These are phyloP conservation scores for Columba livia DNA, from an alignment of 2,113 vertebrate species.

Conservation along the genomic window DNA sequence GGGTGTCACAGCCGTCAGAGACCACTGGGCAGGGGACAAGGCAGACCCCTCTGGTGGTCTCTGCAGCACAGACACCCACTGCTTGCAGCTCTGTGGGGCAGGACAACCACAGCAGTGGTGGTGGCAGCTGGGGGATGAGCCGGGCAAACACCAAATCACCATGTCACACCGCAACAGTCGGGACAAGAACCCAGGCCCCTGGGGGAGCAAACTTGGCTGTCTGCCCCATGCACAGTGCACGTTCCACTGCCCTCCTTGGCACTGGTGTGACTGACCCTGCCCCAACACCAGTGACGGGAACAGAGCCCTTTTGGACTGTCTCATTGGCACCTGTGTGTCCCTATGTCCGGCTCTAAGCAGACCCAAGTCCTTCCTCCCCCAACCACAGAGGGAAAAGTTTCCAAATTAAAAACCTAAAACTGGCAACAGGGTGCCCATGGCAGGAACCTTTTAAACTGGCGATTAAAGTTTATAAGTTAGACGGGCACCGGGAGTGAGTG, in stretches of 20 bases:
- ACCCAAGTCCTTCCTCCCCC: conserved; percentile 76
- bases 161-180: not conserved
- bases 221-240: accelerated
- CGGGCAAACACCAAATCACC: not conserved
- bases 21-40: not conserved
- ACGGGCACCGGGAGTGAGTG: conserved; percentile 70
- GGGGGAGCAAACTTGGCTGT: accelerated
- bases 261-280: not conserved
- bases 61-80: not conserved
- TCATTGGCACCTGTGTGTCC: conserved; percentile 74
- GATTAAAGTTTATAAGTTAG: conserved; percentile 85
- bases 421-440: conserved; percentile 81
- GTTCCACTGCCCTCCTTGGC: not conserved
- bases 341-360: conserved; percentile 66
- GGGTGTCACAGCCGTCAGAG: not conserved
- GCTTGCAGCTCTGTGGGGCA: not conserved
- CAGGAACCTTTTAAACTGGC: conserved; percentile 82
- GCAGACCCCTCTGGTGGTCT: not conserved
- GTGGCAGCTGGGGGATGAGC: not conserved
- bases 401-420: conserved; percentile 86
- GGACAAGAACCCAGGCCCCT: accelerated
- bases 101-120: not conserved
- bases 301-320: conserved; percentile 58
- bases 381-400: conserved; percentile 81
- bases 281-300: conserved; percentile 44